These are phyloP conservation scores for Cirrhinus molitorella DNA, from an alignment of 2,797 vertebrate species.

Conservation along the genomic window DNA sequence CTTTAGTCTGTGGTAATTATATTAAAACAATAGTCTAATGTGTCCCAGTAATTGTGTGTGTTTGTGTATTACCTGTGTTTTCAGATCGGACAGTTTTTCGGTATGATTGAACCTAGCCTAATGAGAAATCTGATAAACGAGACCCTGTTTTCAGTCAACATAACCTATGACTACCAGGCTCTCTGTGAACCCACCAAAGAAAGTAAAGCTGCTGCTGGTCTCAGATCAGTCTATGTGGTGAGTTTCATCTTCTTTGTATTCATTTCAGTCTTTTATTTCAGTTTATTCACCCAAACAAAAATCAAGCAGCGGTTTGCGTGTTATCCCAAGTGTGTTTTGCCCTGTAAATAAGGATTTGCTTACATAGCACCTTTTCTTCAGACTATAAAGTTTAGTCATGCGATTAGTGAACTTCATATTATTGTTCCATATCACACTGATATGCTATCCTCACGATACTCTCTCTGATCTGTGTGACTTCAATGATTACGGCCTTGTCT, in stretches of 20 bases:
- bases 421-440: slow-evolving; percentile 34
- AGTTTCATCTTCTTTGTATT: slow-evolving; percentile 69
- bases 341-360: slow-evolving; percentile 13
- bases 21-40: not conserved
- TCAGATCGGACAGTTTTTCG: slow-evolving; percentile 94
- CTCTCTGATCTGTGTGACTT: slow-evolving; percentile 45
- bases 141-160: slow-evolving; percentile 90
- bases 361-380: not conserved
- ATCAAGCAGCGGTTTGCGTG: not conserved
- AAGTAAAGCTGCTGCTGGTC: slow-evolving; percentile 86
- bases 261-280: not conserved
- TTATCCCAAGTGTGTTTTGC: not conserved
- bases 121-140: slow-evolving; percentile 91
- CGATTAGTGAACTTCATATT: slow-evolving; percentile 8
- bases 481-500: slow-evolving; percentile 37
- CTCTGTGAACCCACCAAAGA: slow-evolving; percentile 87
- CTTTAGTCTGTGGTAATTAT: not conserved
- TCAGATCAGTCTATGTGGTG: slow-evolving; percentile 92
- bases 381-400: slow-evolving; percentile 32
- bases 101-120: slow-evolving; percentile 91
- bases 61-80: not conserved
- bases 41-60: not conserved
- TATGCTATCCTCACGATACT: slow-evolving; percentile 34
- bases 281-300: not conserved
- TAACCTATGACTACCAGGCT: slow-evolving; percentile 95